Percentiles rank a stretch among this genome's conserved stretches.
Conservation (phyloP, 2,888 invertebrate species). For the Euplexia lucipara region DNA sequence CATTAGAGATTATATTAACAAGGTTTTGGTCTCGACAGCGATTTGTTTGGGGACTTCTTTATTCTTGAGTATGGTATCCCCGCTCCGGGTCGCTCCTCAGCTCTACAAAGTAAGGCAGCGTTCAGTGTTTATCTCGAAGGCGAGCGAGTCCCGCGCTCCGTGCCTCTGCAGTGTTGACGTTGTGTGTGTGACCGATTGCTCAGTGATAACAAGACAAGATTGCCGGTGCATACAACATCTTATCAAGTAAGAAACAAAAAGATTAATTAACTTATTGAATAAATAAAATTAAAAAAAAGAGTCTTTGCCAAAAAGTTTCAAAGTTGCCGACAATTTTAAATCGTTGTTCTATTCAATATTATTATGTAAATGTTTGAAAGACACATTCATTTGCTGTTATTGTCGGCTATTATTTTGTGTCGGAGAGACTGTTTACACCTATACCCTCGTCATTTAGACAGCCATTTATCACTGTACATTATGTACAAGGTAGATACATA, state of each 20-base stretch:
- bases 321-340: slow-evolving; percentile 34
- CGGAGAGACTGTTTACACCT: slow-evolving; percentile 39
- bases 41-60: slow-evolving; percentile 53
- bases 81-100: slow-evolving; percentile 66
- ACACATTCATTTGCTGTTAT: slow-evolving; percentile 27
- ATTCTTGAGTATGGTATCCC: slow-evolving; percentile 70
- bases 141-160: slow-evolving; percentile 65
- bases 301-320: slow-evolving; percentile 53
- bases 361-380: slow-evolving; percentile 39
- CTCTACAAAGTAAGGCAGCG: slow-evolving; percentile 57
- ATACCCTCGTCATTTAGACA: slow-evolving; percentile 40
- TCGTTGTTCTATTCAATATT: slow-evolving; percentile 44
- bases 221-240: slow-evolving; percentile 67
- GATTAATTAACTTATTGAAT: slow-evolving; percentile 8
- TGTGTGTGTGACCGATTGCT: slow-evolving; percentile 72
- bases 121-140: slow-evolving; percentile 74
- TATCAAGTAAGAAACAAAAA: slow-evolving; percentile 68
- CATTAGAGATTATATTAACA: not conserved
- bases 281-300: not conserved
- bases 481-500: slow-evolving; percentile 35
- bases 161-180: slow-evolving; percentile 73
- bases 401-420: slow-evolving; percentile 32
- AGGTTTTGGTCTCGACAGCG: not conserved
- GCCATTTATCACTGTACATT: slow-evolving; percentile 34
- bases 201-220: slow-evolving; percentile 79